These are phyloP conservation scores for Nycticebus coucang DNA, from an alignment of 2,113 vertebrate genomes.

Conservation along the genomic window DNA sequence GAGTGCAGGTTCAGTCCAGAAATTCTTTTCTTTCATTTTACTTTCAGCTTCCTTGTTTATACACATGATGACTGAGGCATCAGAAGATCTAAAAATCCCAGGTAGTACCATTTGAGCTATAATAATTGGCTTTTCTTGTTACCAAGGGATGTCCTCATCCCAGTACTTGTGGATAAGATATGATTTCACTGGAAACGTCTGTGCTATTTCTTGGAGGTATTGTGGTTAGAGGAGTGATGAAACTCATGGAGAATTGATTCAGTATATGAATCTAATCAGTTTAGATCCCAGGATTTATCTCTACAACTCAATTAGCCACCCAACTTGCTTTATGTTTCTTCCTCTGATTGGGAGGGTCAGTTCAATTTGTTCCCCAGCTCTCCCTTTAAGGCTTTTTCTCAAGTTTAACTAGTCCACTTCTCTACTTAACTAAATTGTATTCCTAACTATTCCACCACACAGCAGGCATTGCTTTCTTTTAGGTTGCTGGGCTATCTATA, in stretches of 20 bases:
- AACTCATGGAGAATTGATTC: not conserved
- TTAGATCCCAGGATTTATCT: not conserved
- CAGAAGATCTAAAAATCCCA: slow-evolving; percentile 37
- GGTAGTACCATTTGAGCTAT: slow-evolving; percentile 10
- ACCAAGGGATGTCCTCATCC: not conserved
- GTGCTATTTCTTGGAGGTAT: slow-evolving; percentile 36
- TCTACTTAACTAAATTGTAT: not conserved
- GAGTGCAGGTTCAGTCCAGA: slow-evolving; percentile 47
- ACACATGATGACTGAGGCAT: slow-evolving; percentile 50
- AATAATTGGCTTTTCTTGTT: slow-evolving; percentile 38
- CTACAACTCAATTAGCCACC: not conserved
- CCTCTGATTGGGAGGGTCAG: not conserved
- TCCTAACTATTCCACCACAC: not conserved
- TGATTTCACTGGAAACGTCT: slow-evolving; percentile 16
- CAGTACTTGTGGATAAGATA: not conserved
- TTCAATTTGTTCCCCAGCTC: not conserved
- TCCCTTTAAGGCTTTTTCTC: not conserved
- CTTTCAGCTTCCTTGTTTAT: slow-evolving; percentile 1
- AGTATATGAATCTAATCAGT: not conserved
- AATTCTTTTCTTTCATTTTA: not conserved
- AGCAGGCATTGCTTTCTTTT: not conserved
- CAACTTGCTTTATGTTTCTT: not conserved
- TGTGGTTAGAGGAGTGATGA: not conserved
- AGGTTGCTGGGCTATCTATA: not conserved
- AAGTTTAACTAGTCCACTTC: not conserved